A percentile compares a stretch with the other conserved stretches of the same genome.
Conservation (phyloP, 2,888 invertebrate species). For the Notocelia uddmanniana region DNA sequence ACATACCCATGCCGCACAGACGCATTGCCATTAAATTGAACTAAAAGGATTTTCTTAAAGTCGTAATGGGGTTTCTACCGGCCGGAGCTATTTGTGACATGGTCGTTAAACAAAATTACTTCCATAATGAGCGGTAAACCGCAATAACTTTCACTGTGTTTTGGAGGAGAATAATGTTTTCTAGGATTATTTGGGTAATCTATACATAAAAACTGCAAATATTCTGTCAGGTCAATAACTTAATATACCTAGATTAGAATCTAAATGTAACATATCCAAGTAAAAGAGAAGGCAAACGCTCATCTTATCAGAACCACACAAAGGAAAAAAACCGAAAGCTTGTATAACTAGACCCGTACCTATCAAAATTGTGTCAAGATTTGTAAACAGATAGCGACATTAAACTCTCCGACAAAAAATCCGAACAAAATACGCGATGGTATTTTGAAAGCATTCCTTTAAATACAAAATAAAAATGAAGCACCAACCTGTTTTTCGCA, state of each 20-base stretch:
- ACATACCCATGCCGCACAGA: slow-evolving; percentile 16
- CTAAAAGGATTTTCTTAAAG: slow-evolving; percentile 28
- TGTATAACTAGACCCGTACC: slow-evolving; percentile 64
- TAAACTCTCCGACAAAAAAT: slow-evolving; percentile 19
- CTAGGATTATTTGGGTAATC: background rate
- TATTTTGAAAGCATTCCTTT: slow-evolving; percentile 30
- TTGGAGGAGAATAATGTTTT: slow-evolving; percentile 44
- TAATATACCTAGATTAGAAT: background rate
- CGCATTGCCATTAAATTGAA: slow-evolving; percentile 7
- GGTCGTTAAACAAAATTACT: slow-evolving; percentile 43
- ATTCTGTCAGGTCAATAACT: background rate
- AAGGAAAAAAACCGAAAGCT: slow-evolving; percentile 28
- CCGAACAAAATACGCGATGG: slow-evolving; percentile 20
- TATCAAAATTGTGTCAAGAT: slow-evolving; percentile 81
- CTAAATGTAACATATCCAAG: slow-evolving; percentile 5
- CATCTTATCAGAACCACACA: slow-evolving; percentile 28
- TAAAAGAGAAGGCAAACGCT: background rate
- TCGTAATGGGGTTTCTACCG: slow-evolving; percentile 18
- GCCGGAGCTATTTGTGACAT: slow-evolving; percentile 27
- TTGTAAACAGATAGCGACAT: slow-evolving; percentile 72
- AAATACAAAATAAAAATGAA: slow-evolving; percentile 26
- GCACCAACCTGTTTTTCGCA: slow-evolving; percentile 34
- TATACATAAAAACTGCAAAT: background rate
- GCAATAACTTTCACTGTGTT: slow-evolving; percentile 50
- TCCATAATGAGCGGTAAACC: slow-evolving; percentile 46